These are phyloP conservation scores for Lutjanus argentimaculatus DNA, from an alignment of 2,797 vertebrate species.

Conservation along the genomic window DNA sequence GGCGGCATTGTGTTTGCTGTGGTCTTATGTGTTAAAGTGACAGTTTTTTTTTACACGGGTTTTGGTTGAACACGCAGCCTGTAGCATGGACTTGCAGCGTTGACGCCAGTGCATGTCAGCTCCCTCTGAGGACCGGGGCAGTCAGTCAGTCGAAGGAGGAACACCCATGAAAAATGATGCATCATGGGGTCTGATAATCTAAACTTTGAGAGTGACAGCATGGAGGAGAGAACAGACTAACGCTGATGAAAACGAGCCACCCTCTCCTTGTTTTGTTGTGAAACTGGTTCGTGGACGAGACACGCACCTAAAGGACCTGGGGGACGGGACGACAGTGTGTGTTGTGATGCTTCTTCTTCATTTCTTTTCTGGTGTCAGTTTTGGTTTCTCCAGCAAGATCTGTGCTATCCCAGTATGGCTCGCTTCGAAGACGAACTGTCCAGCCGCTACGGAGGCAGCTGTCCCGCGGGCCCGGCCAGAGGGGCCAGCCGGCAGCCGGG, in stretches of 20 bases:
- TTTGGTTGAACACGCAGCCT: background rate
- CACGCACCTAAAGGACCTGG: constrained; percentile 70
- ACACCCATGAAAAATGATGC: constrained; percentile 66
- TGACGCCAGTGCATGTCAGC: constrained; percentile 17
- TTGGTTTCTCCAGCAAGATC: constrained; percentile 84
- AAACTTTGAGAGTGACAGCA: constrained; percentile 67
- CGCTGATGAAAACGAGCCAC: constrained; percentile 17
- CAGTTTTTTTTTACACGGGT: background rate
- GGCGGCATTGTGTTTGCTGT: background rate
- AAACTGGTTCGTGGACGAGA: constrained; percentile 59
- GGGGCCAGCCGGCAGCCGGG: constrained; percentile 87
- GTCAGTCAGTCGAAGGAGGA: constrained; percentile 40
- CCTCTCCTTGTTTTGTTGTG: constrained; percentile 24
- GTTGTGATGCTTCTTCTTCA: constrained; percentile 91
- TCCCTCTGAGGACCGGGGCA: constrained; percentile 36
- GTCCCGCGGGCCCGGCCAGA: constrained; percentile 87
- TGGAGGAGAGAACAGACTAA: constrained; percentile 33
- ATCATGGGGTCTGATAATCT: constrained; percentile 56
- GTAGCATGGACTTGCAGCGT: constrained; percentile 58
- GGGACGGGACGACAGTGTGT: constrained; percentile 77
- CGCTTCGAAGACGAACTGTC: constrained; percentile 95
- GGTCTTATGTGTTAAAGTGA: constrained; percentile 15
- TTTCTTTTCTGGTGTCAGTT: constrained; percentile 83
- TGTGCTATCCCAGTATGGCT: constrained; percentile 89
- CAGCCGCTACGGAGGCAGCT: constrained; percentile 91